Evolutionary conservation across 2,888 invertebrate genomes (phyloP), one percentile per base, ranked within the genome.

Genomic region (Tetranychus truncatus): DNA sequence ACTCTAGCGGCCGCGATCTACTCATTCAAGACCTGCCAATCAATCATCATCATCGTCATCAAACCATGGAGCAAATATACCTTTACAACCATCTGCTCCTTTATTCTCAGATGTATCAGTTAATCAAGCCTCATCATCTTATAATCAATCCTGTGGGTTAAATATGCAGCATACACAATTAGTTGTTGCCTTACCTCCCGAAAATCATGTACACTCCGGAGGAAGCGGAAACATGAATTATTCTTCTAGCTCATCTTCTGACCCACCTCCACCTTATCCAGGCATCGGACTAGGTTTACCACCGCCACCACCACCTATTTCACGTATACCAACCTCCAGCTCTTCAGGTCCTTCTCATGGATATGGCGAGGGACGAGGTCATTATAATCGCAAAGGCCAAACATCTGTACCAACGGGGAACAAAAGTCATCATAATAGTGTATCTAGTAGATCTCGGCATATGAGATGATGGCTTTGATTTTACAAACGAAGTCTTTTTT

Each of bases 321-420:
- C 80, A 24, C 80, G 78, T 80, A 82, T 66, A 79, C 81, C 72
- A 76, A 78, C 80, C 66, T 80, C 80, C 65, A 79, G 80, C 45
- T 80, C 80, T 73, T 80, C 81, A 79, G 80, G 21, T 72, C 89
- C 88, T 76, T 85, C 87, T 76, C 87, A 88, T 78, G 89, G 89
- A 72, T 89, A 88, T 80, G 88, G 88, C 24, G 89, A 88, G 81
- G 88, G 88, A 45, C 84, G 89, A 80, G 88, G 89, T 76, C 89
- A 89, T 82, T 88, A 89, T 76, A 82, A 81, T 75, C 74, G 77
- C 15, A 74, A 77, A 69, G 74, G 74, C 44, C 75, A 76, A 66
- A 71, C 76, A 20, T 18, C 55, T 44, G 71, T 73, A 72, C 55
- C 55, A 55, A 55, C 55, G 15, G 55, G 55, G 55, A 55, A 55